A percentile compares a stretch with the other conserved stretches of the same genome.
Evolutionary conservation across 2,888 invertebrate species (phyloP).

Genomic region (Drosophila tripunctata): DNA sequence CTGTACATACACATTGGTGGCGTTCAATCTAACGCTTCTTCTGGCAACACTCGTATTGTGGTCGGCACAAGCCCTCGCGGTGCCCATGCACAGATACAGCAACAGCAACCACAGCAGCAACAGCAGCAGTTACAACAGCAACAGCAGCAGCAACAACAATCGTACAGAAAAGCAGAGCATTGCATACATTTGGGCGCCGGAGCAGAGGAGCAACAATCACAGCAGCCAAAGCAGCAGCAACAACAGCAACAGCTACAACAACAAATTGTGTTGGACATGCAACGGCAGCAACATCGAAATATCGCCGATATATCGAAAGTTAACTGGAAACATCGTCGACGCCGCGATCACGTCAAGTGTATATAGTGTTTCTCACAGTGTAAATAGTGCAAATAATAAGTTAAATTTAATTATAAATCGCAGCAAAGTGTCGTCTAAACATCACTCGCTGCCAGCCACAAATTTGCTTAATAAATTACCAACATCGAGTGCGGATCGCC

Average conservation of each 20-base stretch:
- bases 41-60: slow-evolving; percentile 77
- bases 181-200: slow-evolving; percentile 57
- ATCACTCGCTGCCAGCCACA: slow-evolving; percentile 56
- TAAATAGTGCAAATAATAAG: slow-evolving; percentile 74
- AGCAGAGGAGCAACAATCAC: slow-evolving; percentile 13
- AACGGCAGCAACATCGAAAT: slow-evolving; percentile 32
- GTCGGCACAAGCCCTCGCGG: slow-evolving; percentile 83
- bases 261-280: slow-evolving; percentile 56
- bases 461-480: slow-evolving; percentile 77
- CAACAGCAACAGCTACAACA: slow-evolving; percentile 23
- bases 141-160: slow-evolving; percentile 21
- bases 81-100: slow-evolving; percentile 71
- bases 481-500: slow-evolving; percentile 64
- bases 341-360: slow-evolving; percentile 34
- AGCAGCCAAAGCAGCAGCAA: slow-evolving; percentile 12
- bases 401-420: slow-evolving; percentile 72
- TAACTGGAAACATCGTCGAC: slow-evolving; percentile 72
- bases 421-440: slow-evolving; percentile 47
- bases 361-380: slow-evolving; percentile 70
- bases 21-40: slow-evolving; percentile 77
- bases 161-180: slow-evolving; percentile 26
- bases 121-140: slow-evolving; percentile 16
- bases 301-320: slow-evolving; percentile 43
- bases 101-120: slow-evolving; percentile 16
- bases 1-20: slow-evolving; percentile 68